A percentile compares a stretch with the other conserved stretches of the same genome.
These are phyloP conservation scores for Axis porcinus DNA, from an alignment of 2,113 vertebrate genomes.

Conservation along the genomic window DNA sequence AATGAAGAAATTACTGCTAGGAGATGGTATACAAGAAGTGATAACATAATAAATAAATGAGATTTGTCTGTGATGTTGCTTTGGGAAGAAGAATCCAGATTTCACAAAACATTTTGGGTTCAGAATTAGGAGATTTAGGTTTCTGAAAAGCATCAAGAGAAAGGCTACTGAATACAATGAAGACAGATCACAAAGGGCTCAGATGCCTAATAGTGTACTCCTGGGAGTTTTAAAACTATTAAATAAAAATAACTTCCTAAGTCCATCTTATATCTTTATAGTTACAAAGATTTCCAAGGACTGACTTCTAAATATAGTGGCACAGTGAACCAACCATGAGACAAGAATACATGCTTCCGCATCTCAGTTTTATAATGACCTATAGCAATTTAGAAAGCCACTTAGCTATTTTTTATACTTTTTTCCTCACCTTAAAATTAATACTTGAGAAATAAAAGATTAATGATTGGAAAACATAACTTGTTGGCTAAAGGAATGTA, in stretches of 20 bases:
- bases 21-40: not conserved
- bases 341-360: not conserved
- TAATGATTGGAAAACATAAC: not conserved
- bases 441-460: not conserved
- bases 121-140: not conserved
- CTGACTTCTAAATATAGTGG: not conserved
- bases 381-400: not conserved
- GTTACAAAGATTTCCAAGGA: not conserved
- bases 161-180: not conserved
- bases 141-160: not conserved
- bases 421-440: not conserved
- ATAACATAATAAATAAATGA: not conserved
- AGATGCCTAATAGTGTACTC: not conserved
- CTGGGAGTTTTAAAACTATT: not conserved
- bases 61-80: not conserved
- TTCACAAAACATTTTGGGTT: not conserved
- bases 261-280: not conserved
- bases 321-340: not conserved
- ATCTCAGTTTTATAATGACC: not conserved
- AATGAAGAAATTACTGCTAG: not conserved
- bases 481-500: not conserved
- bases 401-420: not conserved
- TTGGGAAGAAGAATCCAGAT: not conserved
- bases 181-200: not conserved
- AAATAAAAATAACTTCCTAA: not conserved